Percentiles rank a stretch among this genome's conserved stretches.
These are phyloP conservation scores for Lonchura striata DNA, from an alignment of 2,113 vertebrate genomes.

Conservation along the genomic window DNA sequence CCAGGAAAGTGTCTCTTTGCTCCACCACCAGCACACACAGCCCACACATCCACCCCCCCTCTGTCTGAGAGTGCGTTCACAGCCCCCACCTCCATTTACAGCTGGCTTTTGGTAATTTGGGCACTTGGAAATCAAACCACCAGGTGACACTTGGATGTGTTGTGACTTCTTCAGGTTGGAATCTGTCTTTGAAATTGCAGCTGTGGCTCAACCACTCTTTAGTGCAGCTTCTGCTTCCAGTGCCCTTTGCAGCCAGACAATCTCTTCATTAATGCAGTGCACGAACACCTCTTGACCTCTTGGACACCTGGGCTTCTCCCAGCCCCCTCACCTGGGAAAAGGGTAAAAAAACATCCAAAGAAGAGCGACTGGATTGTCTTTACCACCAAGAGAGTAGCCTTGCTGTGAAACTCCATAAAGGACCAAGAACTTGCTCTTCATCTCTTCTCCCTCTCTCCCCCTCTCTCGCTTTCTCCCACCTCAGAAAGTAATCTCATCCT, in stretches of 20 bases:
- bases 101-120: neutral
- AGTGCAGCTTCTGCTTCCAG: neutral
- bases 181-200: neutral
- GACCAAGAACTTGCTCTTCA: constrained; percentile 69
- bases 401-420: constrained; percentile 48
- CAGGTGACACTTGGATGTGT: too few relatives aligned
- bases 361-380: neutral
- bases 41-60: neutral
- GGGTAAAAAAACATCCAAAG: neutral
- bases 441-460: constrained; percentile 67
- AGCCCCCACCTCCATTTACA: neutral
- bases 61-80: neutral
- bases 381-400: constrained; percentile 38
- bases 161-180: neutral
- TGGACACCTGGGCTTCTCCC: neutral
- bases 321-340: neutral
- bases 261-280: neutral
- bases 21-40: neutral
- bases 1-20: neutral
- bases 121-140: neutral
- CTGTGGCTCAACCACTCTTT: neutral
- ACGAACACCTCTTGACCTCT: neutral
- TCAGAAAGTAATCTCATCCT: constrained; percentile 84
- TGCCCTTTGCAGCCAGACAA: neutral
- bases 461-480: constrained; percentile 72